Conservation (phyloP, 2,888 invertebrate species). For the Steinernema hermaphroditum region DNA sequence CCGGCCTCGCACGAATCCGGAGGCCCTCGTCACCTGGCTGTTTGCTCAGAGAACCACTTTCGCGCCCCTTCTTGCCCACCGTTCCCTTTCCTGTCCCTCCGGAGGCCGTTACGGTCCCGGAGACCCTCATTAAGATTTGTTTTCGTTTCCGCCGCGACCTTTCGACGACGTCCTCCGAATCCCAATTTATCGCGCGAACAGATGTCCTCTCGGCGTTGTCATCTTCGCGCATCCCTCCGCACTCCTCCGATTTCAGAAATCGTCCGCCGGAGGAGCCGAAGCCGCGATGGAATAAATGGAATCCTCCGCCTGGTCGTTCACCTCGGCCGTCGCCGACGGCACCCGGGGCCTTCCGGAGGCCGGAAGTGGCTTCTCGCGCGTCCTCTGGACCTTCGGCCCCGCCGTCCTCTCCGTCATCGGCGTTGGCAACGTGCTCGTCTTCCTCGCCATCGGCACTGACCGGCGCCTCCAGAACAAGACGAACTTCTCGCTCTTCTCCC, state of each 20-base stretch:
- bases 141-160: neutral
- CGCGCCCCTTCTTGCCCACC: neutral
- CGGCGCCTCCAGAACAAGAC: conserved; percentile 88
- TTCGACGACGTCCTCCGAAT: neutral
- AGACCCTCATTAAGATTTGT: conserved; percentile 18
- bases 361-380: too few relatives aligned
- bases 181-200: too few relatives aligned
- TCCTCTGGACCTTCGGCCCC: neutral
- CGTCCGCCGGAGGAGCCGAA: neutral
- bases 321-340: conserved; percentile 9
- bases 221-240: neutral
- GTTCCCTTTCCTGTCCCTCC: neutral
- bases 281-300: neutral
- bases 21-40: neutral
- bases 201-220: neutral
- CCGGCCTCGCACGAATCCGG: conserved; percentile 4
- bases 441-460: conserved; percentile 87
- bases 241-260: neutral
- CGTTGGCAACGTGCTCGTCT: conserved; percentile 84
- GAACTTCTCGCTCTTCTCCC: conserved; percentile 88
- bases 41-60: neutral
- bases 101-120: too few relatives aligned
- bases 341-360: too few relatives aligned
- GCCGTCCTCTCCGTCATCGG: conserved; percentile 6
- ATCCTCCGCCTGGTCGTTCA: conserved; percentile 9